Percentiles rank a stretch among this genome's conserved stretches.
Conservation (phyloP, 2,797 vertebrate genomes). For the Amazona finschi region DNA sequence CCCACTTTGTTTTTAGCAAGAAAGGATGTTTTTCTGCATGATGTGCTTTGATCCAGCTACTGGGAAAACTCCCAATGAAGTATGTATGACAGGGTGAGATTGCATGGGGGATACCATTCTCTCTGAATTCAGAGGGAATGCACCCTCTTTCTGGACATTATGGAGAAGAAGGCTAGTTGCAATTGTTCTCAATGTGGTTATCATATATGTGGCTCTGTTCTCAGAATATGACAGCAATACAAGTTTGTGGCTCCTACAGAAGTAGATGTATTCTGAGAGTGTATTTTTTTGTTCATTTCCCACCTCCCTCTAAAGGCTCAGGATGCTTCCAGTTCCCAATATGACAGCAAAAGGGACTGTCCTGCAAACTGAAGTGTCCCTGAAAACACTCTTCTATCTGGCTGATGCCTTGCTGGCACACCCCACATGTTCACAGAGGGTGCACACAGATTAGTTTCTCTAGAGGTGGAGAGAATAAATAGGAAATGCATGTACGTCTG, state of each 20-base stretch:
- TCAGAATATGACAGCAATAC: not conserved
- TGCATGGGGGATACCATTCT: not conserved
- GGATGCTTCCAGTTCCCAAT: not conserved
- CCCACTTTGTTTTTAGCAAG: not conserved
- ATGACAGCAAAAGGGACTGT: not conserved
- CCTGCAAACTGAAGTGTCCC: not conserved
- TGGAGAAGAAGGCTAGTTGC: not conserved
- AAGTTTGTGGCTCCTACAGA: not conserved
- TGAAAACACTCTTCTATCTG: not conserved
- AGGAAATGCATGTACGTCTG: not conserved
- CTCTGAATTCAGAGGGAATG: not conserved
- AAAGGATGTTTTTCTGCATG: not conserved
- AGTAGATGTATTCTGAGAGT: not conserved
- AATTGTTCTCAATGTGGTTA: not conserved
- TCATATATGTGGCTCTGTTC: rapidly evolving
- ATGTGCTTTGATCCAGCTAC: not conserved
- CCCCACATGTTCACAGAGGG: not conserved
- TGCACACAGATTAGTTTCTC: not conserved
- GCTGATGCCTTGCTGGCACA: not conserved
- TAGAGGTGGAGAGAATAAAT: not conserved
- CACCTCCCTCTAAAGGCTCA: not conserved
- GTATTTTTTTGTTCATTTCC: not conserved
- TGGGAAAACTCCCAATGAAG: not conserved
- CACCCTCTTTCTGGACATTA: not conserved
- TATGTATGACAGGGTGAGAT: not conserved